Conservation (phyloP, 2,888 invertebrate species). For the Amiota communis region DNA sequence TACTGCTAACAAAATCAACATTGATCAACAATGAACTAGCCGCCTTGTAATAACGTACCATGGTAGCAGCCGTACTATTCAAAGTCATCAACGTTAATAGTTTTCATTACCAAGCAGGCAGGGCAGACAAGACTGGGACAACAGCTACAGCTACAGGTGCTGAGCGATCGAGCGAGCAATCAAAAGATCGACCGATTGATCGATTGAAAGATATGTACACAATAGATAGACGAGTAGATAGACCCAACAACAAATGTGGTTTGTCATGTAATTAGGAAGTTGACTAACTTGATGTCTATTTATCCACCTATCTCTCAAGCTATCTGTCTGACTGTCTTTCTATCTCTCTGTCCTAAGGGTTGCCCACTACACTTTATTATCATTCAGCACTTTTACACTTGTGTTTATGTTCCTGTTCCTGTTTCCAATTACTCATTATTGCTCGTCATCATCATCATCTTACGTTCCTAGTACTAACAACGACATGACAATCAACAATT, state of each 20-base stretch:
- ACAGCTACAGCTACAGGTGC: slow-evolving; percentile 18
- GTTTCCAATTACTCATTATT: too few relatives aligned
- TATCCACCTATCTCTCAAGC: too few relatives aligned
- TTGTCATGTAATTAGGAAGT: slow-evolving; percentile 40
- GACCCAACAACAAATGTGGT: slow-evolving; percentile 6
- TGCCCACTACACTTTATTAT: too few relatives aligned
- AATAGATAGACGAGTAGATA: not conserved
- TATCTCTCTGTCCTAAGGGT: too few relatives aligned
- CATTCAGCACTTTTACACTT: too few relatives aligned
- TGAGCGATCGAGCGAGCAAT: slow-evolving; percentile 20
- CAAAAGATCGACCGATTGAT: slow-evolving; percentile 8
- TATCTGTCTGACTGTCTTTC: too few relatives aligned
- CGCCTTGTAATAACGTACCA: not conserved
- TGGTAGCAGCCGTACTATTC: slow-evolving; percentile 47
- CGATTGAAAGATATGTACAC: not conserved
- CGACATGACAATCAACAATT: too few relatives aligned
- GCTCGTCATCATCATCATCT: too few relatives aligned
- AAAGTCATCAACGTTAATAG: slow-evolving; percentile 52
- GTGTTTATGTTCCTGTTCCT: too few relatives aligned
- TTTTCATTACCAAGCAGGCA: not conserved
- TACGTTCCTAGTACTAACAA: too few relatives aligned
- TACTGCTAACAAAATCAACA: not conserved
- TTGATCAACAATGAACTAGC: too few relatives aligned
- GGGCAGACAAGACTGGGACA: not conserved
- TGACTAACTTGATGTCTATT: slow-evolving; percentile 11